Conservation (phyloP, 37 sponge, comb jelly and placozoan genomes). For the Eunapius fragilis region DNA sequence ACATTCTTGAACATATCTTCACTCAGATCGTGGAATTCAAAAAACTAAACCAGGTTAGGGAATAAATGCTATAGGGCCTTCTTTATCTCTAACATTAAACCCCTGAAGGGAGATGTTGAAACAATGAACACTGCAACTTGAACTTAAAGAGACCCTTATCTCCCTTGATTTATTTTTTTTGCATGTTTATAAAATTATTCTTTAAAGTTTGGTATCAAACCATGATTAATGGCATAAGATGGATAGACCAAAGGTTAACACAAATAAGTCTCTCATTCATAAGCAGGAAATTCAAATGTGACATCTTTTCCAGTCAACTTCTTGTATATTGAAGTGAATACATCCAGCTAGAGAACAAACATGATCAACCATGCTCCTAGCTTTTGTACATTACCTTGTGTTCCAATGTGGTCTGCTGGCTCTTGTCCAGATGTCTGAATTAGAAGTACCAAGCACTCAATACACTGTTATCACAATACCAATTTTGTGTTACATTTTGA, state of each 20-base stretch:
- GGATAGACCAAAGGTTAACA: background rate
- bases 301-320: conserved; percentile 98
- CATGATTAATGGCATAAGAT: too few species aligned
- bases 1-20: conserved; percentile 84
- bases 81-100: too few species aligned
- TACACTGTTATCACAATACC: background rate
- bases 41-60: conserved; percentile 43
- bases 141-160: too few species aligned
- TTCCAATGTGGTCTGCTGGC: conserved; percentile 86
- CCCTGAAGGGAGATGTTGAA: too few species aligned
- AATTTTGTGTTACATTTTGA: conserved; percentile 76
- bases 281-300: conserved; percentile 89
- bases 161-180: too few species aligned
- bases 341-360: conserved; percentile 65
- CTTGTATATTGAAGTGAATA: conserved; percentile 91
- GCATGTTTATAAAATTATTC: too few species aligned
- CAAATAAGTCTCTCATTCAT: conserved; percentile 28
- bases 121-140: too few species aligned
- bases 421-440: conserved; percentile 85
- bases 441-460: background rate
- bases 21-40: conserved; percentile 93
- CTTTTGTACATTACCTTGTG: conserved; percentile 73
- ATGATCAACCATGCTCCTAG: background rate
- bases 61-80: too few species aligned
- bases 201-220: too few species aligned